Base-by-base conservation (phyloP, 2,113 vertebrate genomes). In the Chrysemys picta region DNA sequence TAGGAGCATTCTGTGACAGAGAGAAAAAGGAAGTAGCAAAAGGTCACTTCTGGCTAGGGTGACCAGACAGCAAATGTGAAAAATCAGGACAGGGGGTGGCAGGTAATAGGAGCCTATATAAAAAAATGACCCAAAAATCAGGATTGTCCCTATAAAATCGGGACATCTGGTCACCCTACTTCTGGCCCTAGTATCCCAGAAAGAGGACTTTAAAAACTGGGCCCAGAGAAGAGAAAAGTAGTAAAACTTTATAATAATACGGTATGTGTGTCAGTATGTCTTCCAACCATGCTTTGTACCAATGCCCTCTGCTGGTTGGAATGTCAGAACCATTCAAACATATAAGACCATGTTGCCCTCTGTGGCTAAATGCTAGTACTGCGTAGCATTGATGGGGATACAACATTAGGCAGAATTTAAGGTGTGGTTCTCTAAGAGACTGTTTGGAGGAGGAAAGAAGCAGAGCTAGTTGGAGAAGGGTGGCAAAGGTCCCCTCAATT, bases 361-460 rank as follows among this genome's bases (percentile, higher is more conserved):
- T 87, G 89, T 4, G 87, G 42, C 75, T 78, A 78, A 45, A 78
- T 25, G 12, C 25, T 14, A 47, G 75, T 47, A 47, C 75, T 27
- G 22, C 13, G 4, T 16, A 78, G 75, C 75, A 47, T 16, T 79
- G 50, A 92, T 88, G 91, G 84, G 92, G 94, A 91, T 92, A 88
- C 96, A 95, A 88, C 87, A 59, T 6, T 59, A 65, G 27, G 5
- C 14, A 10, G 65, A 91, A 95, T 86, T 19, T 89, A 93, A 90
- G 27, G 65, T 91, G 94, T 75, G 62, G 8, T 24, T 90, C 53
- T 87, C 91, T 95, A 94, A 94, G 89, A 85, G 14, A 72, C 75
- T 35, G 11, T 47, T 24, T 7, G 85, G 53, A 82, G 89, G 89
- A 89, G 87, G 65, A 86, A 88, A 93, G 31, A 11, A 86, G 85